phyloP scores from a whole-genome alignment of 2,797 vertebrate genomes.

The Phaenicophaeus curvirostris region DNA sequence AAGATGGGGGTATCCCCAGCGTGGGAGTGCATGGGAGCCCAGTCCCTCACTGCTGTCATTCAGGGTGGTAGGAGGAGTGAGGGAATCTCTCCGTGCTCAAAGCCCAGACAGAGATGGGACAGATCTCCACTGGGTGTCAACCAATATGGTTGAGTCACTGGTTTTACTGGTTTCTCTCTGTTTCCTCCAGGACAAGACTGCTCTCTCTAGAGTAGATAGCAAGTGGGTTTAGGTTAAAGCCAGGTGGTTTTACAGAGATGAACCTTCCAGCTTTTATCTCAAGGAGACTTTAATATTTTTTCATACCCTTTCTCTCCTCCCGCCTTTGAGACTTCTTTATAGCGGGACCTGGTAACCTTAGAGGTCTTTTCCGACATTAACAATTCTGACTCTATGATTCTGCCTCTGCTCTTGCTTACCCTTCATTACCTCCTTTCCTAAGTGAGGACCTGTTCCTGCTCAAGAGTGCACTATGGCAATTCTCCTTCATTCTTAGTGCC shows the following conservation, averaged over 20 bases:
- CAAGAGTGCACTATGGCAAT: neutral
- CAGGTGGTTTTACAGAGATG: neutral
- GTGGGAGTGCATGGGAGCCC: rapidly evolving
- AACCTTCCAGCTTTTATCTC: neutral
- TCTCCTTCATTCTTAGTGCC: neutral
- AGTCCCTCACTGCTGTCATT: neutral
- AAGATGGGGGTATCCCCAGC: neutral
- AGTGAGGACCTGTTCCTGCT: neutral
- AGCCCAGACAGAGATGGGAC: neutral
- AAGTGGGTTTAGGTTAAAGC: neutral
- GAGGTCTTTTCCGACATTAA: too few species aligned
- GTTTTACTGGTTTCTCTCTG: neutral
- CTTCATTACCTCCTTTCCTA: neutral
- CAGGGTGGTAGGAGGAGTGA: neutral
- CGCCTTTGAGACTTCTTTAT: neutral
- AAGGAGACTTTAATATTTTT: neutral
- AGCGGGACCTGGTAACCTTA: too few species aligned
- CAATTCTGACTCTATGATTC: too few species aligned
- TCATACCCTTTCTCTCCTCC: neutral
- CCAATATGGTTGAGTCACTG: rapidly evolving
- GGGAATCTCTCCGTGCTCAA: neutral
- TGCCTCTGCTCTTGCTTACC: neutral
- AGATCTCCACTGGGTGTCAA: neutral
- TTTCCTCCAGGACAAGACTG: neutral
- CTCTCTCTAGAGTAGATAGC: neutral